Base-by-base conservation (phyloP, 2,888 invertebrate genomes). In the Steinernema carpocapsae region DNA sequence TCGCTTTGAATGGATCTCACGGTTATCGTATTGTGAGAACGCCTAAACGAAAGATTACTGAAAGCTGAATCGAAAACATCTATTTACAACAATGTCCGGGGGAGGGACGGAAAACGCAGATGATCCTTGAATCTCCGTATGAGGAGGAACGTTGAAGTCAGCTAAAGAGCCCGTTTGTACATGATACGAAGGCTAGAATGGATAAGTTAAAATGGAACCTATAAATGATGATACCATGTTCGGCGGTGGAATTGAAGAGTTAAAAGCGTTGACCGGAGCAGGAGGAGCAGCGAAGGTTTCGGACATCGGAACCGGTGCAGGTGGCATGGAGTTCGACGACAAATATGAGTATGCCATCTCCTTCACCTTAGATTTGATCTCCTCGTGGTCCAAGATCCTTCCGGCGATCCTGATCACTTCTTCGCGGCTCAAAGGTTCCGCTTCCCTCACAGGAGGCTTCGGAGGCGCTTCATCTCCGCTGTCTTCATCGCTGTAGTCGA, bases 401-500 rank as follows among this genome's bases (percentile, higher is more conserved):
- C 64, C 64, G 29, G 64, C 64, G 32, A 64, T 32, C 17, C 64
- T 26, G 17, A 64, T 26, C 2, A 64, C 64, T 29, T 64, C 64
- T 29, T 64, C 64, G 4, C 64, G 64, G 7, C 32, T 17, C 17
- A 64, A 12, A 6, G 12, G 64, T 4, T 17, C 32, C 2, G 64
- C 29, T 26, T 64, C 64, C 37, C 29, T 64, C 6, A 32, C 32
- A 6, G 19, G 17, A 12, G 64, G 64, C 19, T 29, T 22, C 17
- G 29, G 64, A 12, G 32, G 26, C 14, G 10, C 32, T 7, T 81
- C 82, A 1, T 82, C 83, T n/a, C 82, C 84, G 26, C 83, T 85
- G 45, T 84, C 84, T 24, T 87, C 87, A 76, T 87, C 86, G 26
- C 83, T 84, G 73, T 87, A 86, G 37, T 86, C 86, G 74, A 83